Evolutionary conservation across 1,140 invertebrate genomes (phyloP), one percentile per base, ranked within the genome.

Genomic region (Myzus persicae): DNA sequence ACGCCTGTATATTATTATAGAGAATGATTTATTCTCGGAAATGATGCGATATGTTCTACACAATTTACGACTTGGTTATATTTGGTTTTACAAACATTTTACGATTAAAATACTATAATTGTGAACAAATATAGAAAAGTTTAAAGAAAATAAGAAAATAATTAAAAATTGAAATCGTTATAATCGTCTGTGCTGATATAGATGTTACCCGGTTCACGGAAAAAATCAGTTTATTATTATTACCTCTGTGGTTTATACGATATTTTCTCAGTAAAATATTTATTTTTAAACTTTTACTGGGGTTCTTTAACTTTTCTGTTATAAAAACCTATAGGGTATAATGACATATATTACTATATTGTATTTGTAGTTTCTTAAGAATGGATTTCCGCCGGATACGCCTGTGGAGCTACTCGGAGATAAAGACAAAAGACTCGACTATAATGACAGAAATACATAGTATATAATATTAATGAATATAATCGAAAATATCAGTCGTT

Each of bases 201-300:
- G 14, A 6, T n/a, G n/a, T 11, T 67, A 76, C 4, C 31, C 59
- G 4, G 14, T 76, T 76, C 59, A 20, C 18, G 59, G 59, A n/a
- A 76, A 76, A 76, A 76, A 76, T 67, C 31, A 14, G 59, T n/a
- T 18, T 6, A 76, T 67, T 76, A 76, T 76, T 76, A 76, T n/a
- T 67, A 67, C 59, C 59, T 76, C 31, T 76, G 26, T n/a, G n/a
- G 11, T 20, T n/a, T n/a, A 76, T 36, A n/a, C 2, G 24, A 42
- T 26, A 40, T 84, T 84, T 84, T 84, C 40, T 84, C 36, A 26
- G 38, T 42, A 84, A 84, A 84, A 84, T 40, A 42, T 40, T 84
- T 84, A 40, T 84, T 84, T 84, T 84, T 84, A 84, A 84, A 40
- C 82, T 40, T 84, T 84, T 82, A n/a, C 59, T 18, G n/a, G 59